phyloP scores from a whole-genome alignment of 2,797 vertebrate species.

The Furcifer pardalis region DNA sequence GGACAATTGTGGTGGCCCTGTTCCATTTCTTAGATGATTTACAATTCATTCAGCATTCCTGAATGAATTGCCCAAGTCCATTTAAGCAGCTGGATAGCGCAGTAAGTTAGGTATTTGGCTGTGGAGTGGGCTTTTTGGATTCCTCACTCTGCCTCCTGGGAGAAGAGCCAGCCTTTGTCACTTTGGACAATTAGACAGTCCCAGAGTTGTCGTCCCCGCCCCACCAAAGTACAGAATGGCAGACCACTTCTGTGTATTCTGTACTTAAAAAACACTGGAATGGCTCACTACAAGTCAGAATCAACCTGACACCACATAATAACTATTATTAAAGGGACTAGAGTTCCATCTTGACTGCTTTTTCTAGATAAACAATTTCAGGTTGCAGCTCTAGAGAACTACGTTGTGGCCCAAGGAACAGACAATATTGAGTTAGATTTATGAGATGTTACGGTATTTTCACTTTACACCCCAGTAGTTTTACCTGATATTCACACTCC shows the following conservation, averaged over 20 bases:
- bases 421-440: background rate
- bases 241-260: no score
- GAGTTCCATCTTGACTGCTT: background rate
- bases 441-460: constrained; percentile 8
- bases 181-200: no score
- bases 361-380: background rate
- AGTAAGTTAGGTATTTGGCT: no score
- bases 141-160: no score
- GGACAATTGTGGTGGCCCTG: background rate
- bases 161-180: no score
- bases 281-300: no score
- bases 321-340: background rate
- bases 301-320: no score
- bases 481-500: background rate
- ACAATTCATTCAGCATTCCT: background rate
- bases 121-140: no score
- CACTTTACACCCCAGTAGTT: background rate
- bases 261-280: no score
- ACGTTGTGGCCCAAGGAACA: background rate
- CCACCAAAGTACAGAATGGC: no score
- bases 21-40: background rate
- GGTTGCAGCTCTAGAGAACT: background rate
- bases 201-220: no score
- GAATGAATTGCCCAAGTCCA: background rate
- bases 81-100: background rate